Conservation (phyloP, 2,113 vertebrate species). For the Charina bottae region DNA sequence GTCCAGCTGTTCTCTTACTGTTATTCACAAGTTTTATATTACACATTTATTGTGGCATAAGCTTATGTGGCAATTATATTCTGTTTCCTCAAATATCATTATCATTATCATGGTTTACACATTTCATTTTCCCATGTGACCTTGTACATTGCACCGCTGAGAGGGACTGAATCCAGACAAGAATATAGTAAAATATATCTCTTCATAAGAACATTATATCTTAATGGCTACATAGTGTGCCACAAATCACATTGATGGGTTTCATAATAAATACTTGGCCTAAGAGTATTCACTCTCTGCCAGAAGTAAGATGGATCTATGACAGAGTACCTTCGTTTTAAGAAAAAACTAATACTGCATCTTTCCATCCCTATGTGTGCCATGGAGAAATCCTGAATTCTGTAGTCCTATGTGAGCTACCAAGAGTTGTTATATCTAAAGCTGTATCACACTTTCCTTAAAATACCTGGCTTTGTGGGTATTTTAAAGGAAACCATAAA, state of each 20-base stretch:
- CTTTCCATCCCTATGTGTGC: slow-evolving; percentile 30
- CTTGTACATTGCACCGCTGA: not conserved
- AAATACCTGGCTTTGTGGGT: slow-evolving; percentile 56
- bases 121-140: not conserved
- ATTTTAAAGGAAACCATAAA: slow-evolving; percentile 61
- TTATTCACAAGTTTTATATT: not conserved
- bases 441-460: slow-evolving; percentile 55
- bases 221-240: slow-evolving; percentile 28
- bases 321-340: slow-evolving; percentile 32
- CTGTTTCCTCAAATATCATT: not conserved
- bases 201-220: not conserved
- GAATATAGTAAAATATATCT: not conserved
- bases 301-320: slow-evolving; percentile 27
- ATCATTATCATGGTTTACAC: not conserved
- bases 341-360: slow-evolving; percentile 5
- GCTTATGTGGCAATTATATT: not conserved
- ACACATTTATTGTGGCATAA: not conserved
- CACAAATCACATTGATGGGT: slow-evolving; percentile 17
- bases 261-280: slow-evolving; percentile 32
- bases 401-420: slow-evolving; percentile 16
- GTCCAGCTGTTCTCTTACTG: not conserved
- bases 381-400: slow-evolving; percentile 36
- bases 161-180: not conserved
- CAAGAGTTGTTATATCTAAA: slow-evolving; percentile 63
- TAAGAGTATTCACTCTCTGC: slow-evolving; percentile 41